A percentile compares a stretch with the other conserved stretches of the same genome.
Conservation (phyloP, 1,140 invertebrate genomes). For the Pseudomyrmex cubaensis region DNA sequence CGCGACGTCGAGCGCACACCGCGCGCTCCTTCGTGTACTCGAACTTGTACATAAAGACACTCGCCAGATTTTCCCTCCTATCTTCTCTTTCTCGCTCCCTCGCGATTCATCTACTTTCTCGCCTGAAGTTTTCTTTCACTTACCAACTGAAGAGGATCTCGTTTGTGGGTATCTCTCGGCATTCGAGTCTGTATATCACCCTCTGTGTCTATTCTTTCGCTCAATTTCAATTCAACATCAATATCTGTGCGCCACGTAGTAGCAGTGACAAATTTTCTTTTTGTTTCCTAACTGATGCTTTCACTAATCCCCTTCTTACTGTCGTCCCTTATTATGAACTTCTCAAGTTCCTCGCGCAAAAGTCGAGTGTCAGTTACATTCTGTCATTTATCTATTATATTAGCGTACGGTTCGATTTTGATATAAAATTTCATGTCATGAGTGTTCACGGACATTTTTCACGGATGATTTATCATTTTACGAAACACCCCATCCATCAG, state of each 20-base stretch:
- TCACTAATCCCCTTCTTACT: not conserved
- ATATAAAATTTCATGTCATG: not conserved
- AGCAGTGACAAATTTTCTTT: not conserved
- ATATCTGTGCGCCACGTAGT: not conserved
- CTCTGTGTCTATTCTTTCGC: not conserved
- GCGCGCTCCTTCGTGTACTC: not conserved
- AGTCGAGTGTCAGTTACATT: too few species aligned
- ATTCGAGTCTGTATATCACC: not conserved
- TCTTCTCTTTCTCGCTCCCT: slow-evolving; percentile 11
- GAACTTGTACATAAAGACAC: slow-evolving; percentile 57
- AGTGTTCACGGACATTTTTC: not conserved
- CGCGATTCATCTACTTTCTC: slow-evolving; percentile 39
- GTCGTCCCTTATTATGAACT: not conserved
- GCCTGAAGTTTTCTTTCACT: slow-evolving; percentile 16
- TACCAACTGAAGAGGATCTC: slow-evolving; percentile 4
- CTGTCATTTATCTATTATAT: not conserved
- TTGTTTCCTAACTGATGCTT: too few species aligned
- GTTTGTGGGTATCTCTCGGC: not conserved
- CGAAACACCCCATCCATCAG: not conserved
- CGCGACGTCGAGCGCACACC: slow-evolving; percentile 8
- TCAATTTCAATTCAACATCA: not conserved
- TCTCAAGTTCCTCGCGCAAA: too few species aligned
- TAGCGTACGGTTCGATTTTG: too few species aligned
- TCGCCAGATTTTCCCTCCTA: slow-evolving; percentile 9
- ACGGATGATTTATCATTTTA: not conserved